These are phyloP conservation scores for Terrapene triunguis DNA, from an alignment of 2,113 vertebrate genomes.

Conservation along the genomic window DNA sequence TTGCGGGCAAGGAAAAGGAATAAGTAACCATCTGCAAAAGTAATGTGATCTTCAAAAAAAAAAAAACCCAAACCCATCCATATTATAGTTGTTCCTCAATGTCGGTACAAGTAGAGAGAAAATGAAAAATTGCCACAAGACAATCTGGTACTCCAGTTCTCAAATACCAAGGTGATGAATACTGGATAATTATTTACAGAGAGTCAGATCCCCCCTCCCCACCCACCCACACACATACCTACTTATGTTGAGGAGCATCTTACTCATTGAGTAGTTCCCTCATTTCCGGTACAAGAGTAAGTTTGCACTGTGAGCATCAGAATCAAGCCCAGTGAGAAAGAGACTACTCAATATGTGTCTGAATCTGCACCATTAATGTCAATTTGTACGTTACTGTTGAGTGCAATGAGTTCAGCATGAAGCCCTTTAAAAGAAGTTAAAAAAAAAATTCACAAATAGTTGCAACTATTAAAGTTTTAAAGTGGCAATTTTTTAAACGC, in stretches of 20 bases:
- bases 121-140: conserved; percentile 3
- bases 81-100: background rate
- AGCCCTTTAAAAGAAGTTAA: background rate
- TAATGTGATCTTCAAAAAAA: background rate
- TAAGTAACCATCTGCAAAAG: conserved; percentile 3
- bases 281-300: background rate
- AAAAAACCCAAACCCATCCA: background rate
- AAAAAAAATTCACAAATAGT: background rate
- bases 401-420: background rate
- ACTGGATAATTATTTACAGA: background rate
- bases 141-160: background rate
- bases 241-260: background rate
- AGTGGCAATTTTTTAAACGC: background rate
- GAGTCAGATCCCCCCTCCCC: background rate
- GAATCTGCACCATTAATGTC: background rate
- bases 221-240: background rate
- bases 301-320: background rate
- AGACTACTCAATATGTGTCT: background rate
- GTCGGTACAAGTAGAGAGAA: conserved; percentile 24
- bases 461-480: background rate
- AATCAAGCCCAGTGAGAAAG: background rate
- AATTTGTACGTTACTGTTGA: background rate
- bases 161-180: background rate
- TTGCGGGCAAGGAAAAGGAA: conserved; percentile 31
- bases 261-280: background rate